Percentiles rank a stretch among this genome's conserved stretches.
Conservation (phyloP, 2,113 vertebrate species). For the Ptilonorhynchus violaceus region DNA sequence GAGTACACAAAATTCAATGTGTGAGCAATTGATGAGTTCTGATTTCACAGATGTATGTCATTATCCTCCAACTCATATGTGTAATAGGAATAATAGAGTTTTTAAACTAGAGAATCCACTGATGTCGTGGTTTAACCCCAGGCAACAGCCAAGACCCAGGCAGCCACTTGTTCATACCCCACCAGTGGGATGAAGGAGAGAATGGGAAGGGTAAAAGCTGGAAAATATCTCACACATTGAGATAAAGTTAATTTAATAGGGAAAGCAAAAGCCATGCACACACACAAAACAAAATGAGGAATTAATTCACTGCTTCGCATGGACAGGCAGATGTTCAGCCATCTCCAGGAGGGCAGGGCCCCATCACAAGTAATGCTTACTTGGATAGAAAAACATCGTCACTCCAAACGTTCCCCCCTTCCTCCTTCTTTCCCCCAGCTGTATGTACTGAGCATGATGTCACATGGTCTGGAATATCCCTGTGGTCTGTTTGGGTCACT, state of each 20-base stretch:
- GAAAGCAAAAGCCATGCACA: neutral
- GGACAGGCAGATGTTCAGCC: neutral
- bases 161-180: accelerated
- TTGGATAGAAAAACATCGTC: accelerated
- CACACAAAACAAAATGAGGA: neutral
- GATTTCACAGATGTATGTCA: neutral
- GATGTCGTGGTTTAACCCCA: neutral
- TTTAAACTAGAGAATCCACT: neutral
- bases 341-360: neutral
- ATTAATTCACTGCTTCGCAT: accelerated
- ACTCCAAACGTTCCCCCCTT: neutral
- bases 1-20: neutral
- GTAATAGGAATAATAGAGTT: neutral
- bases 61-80: neutral
- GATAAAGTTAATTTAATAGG: neutral
- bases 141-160: neutral
- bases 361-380: accelerated
- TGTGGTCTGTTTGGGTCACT: neutral
- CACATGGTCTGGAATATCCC: neutral
- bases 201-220: neutral
- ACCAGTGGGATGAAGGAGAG: accelerated
- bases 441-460: accelerated
- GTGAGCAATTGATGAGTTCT: neutral
- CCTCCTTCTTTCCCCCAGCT: accelerated
- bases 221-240: neutral